Evolutionary conservation across 2,113 vertebrate genomes (phyloP), one percentile per base, ranked within the genome.

Genomic region (Cyanoramphus novaezelandiae): DNA sequence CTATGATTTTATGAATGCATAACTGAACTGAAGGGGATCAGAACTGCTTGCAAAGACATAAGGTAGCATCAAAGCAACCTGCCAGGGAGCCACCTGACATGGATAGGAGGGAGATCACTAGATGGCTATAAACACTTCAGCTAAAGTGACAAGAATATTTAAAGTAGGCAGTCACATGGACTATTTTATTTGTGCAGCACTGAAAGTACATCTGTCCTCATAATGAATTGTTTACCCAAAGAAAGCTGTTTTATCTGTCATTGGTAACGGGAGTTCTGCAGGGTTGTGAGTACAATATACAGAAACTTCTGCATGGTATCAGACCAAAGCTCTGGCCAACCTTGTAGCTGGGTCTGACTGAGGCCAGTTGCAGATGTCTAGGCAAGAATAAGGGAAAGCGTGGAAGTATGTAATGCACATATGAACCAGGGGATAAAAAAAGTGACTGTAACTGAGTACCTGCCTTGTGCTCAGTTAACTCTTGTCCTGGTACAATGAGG

Each of bases 361-460:
- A 39, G 20, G 75, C 75, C 78, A 85, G 18, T 93, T 93, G 59
- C 88, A 72, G 67, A 65, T 62, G 37, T 82, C 67, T 52, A 64
- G 52, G 75, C 67, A 91, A 90, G 82, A 87, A n/a, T 44, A 88
- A 35, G 13, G 24, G 47, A 75, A 59, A 70, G 41, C 63, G 13
- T 37, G 5, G 67, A 88, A 88, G 52, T 55, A 75, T 4, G 6
- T 79, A 68, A 85, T 2, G 5, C 39, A 21, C 0, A 0, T 50
- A 29, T 52, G 35, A 85, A 59, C 70, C 84, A 87, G 52, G 14
- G 59, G 60, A 76, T 50, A 77, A 68, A 76, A 15, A 15, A 49
- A 86, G 49, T 9, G 31, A 33, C 39, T 65, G 59, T 83, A 72
- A 72, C 11, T 21, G 4, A 13, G 63, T 24, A 72, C 8, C 17